Conservation (phyloP, 2,113 vertebrate species). For the Electrona antarctica region DNA sequence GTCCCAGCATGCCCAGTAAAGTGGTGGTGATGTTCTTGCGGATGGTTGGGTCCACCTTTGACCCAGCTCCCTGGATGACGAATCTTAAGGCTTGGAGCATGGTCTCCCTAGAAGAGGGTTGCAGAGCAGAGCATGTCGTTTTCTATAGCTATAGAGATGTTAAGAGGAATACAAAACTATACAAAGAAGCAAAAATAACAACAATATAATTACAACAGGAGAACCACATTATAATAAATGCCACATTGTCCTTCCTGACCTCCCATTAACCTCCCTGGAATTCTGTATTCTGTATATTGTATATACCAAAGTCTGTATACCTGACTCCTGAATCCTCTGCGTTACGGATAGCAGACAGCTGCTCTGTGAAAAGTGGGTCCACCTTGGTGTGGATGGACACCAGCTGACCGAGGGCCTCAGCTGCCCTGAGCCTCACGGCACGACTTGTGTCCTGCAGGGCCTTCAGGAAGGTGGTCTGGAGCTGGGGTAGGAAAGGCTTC, state of each 20-base stretch:
- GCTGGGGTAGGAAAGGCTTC: slow-evolving; percentile 97
- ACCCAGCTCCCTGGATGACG: slow-evolving; percentile 93
- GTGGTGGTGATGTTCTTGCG: slow-evolving; percentile 88
- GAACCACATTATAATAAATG: no score
- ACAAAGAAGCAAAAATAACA: no score
- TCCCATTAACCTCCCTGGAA: no score
- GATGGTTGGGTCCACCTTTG: slow-evolving; percentile 90
- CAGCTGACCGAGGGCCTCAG: slow-evolving; percentile 92
- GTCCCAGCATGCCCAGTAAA: slow-evolving; percentile 95
- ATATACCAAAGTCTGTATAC: slow-evolving; percentile 58
- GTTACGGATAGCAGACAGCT: slow-evolving; percentile 88
- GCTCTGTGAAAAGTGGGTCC: slow-evolving; percentile 94
- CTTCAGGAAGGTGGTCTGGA: slow-evolving; percentile 98
- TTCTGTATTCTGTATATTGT: no score
- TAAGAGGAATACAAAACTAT: no score
- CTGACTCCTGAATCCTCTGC: slow-evolving; percentile 94
- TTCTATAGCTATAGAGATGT: no score
- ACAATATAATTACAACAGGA: no score
- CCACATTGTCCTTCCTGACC: no score
- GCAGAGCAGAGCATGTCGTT: neutral
- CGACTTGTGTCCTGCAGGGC: slow-evolving; percentile 94
- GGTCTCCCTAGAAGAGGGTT: slow-evolving; percentile 84
- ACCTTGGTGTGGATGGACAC: slow-evolving; percentile 96
- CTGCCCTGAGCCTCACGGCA: slow-evolving; percentile 90
- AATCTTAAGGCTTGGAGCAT: slow-evolving; percentile 96